Evolutionary conservation across 2,797 vertebrate genomes (phyloP), one percentile per base, ranked within the genome.

Genomic region (Ceyx erithaca): DNA sequence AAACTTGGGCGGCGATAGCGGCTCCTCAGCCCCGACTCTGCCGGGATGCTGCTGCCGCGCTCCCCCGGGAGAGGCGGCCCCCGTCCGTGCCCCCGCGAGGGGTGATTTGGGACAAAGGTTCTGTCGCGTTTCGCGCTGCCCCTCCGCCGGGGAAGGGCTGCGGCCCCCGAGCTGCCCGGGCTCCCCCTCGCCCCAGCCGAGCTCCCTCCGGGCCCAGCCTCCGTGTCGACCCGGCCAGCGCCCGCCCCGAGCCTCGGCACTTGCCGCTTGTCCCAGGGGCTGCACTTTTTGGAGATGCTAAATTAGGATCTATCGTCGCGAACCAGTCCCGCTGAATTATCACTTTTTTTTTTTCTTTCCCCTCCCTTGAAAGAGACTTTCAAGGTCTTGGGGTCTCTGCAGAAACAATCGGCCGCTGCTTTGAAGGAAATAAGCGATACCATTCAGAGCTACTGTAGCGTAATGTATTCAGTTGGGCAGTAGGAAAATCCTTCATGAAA

Each of bases 401-500:
- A 85, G 85, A 69, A 89, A 81, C 45, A 79, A 66, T 40, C 45
- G 61, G 72, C 48, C 40, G 5, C 63, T 14, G 67, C 87, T 93
- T 77, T 46, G 71, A 77, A 75, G 69, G 77, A 87, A 88, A 82
- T 31, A 67, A 83, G 87, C 81, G 22, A 18, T 66, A n/a, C 77
- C 52, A 80, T 68, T 92, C 71, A 76, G 64, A 77, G 85, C 62
- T 91, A 21, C 49, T 71, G 80, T 37, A 62, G 79, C 45, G 25
- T 68, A 70, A 86, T 71, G 72, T 51, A 43, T 78, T 87, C 77
- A 59, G 72, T 69, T 40, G 89, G 80, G 67, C 59, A 68, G 87
- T 2, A 52, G 49, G 55, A 45, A 93, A 83, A 91, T 20, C 90
- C 73, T 75, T 30, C 8, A 69, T 80, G 87, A 92, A 93, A 94